Evolutionary conservation across 2,113 vertebrate genomes (phyloP).

Genomic region (Ciconia maguari): DNA sequence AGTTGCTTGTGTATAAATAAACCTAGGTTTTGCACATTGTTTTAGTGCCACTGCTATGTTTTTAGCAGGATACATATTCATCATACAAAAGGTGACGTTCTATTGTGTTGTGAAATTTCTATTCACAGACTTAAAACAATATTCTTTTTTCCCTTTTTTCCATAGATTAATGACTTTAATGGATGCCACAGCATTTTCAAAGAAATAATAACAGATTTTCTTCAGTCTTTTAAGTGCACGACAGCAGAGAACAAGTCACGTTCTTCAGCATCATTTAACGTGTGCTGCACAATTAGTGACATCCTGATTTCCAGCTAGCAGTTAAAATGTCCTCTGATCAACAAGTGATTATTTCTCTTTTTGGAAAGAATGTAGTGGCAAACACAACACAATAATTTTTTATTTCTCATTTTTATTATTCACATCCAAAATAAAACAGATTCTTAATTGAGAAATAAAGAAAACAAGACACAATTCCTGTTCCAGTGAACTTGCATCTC

Average conservation of each 20-base stretch:
- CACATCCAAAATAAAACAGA: background rate
- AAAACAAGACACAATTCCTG: background rate
- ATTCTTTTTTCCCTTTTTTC: background rate
- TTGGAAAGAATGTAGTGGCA: background rate
- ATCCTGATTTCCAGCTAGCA: constrained; percentile 11
- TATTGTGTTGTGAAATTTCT: background rate
- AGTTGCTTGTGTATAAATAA: background rate
- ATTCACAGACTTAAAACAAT: background rate
- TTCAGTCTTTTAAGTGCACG: background rate
- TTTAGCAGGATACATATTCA: background rate
- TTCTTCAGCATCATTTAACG: background rate
- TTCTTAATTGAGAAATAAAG: constrained; percentile 26
- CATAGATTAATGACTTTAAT: background rate
- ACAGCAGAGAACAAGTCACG: background rate
- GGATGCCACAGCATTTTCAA: background rate
- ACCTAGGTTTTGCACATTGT: background rate
- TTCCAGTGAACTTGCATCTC: background rate
- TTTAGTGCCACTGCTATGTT: background rate
- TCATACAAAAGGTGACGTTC: background rate
- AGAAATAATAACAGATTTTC: background rate
- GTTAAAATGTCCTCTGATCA: constrained; percentile 5
- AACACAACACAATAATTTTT: background rate
- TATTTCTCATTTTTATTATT: background rate
- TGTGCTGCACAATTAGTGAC: background rate
- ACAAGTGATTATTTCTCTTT: background rate